A percentile compares a stretch with the other conserved stretches of the same genome.
Evolutionary conservation across 35 echinoderm and acorn worm species (phyloP).

Genomic region (Stichopus chloronotus): DNA sequence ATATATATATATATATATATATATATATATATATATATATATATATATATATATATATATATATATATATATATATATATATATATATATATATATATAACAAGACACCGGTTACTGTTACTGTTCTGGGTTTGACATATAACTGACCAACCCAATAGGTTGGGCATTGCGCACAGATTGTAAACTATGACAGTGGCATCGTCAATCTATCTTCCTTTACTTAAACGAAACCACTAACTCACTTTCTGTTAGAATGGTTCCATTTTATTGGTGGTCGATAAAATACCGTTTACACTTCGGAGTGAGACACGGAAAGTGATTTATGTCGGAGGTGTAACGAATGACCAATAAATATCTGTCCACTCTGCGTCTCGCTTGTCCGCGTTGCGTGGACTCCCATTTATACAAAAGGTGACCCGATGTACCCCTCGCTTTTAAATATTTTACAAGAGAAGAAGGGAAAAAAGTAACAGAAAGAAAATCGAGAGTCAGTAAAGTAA

Average conservation of each 20-base stretch:
- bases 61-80: too few species aligned
- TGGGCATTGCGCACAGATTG: too few species aligned
- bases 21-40: too few species aligned
- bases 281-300: neutral
- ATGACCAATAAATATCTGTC: neutral
- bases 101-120: too few species aligned
- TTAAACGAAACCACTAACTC: neutral
- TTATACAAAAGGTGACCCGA: neutral
- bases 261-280: neutral
- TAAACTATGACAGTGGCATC: too few species aligned
- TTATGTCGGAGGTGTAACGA: neutral
- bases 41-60: too few species aligned
- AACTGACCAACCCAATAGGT: too few species aligned
- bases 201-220: neutral
- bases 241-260: neutral
- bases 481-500: neutral
- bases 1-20: too few species aligned
- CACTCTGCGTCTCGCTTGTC: neutral
- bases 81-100: too few species aligned
- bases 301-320: neutral
- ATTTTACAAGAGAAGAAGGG: too few species aligned
- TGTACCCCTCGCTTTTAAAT: neutral
- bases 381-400: neutral
- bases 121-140: too few species aligned
- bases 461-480: neutral